These are phyloP conservation scores for Euwallacea similis DNA, from an alignment of 1,140 invertebrate genomes.

Conservation along the genomic window DNA sequence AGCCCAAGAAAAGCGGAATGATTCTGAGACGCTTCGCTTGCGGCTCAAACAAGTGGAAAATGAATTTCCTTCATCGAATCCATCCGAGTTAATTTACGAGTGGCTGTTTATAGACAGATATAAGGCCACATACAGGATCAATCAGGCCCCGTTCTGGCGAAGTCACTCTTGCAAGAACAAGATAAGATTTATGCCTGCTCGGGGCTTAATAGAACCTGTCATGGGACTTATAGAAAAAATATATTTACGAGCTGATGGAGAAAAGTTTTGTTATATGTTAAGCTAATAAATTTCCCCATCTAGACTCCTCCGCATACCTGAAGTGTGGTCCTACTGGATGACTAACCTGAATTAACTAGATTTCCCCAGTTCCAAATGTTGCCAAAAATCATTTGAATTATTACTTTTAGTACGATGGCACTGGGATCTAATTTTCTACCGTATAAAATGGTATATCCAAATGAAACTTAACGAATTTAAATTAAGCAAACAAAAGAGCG, in stretches of 20 bases:
- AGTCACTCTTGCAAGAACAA: slow-evolving; percentile 53
- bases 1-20: slow-evolving; percentile 42
- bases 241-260: background rate
- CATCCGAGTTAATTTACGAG: slow-evolving; percentile 55
- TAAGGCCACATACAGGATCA: slow-evolving; percentile 50
- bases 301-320: too few relatives aligned
- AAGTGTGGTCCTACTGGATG: background rate
- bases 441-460: slow-evolving; percentile 17
- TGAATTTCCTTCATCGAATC: slow-evolving; percentile 56
- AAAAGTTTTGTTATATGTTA: background rate
- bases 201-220: slow-evolving; percentile 9
- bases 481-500: slow-evolving; percentile 35
- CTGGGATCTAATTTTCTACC: slow-evolving; percentile 1
- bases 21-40: slow-evolving; percentile 45
- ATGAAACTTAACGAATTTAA: slow-evolving; percentile 32
- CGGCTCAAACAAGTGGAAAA: slow-evolving; percentile 55
- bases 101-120: slow-evolving; percentile 55
- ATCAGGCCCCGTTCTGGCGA: slow-evolving; percentile 44
- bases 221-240: slow-evolving; percentile 3
- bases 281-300: too few relatives aligned
- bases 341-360: too few relatives aligned
- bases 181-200: slow-evolving; percentile 52
- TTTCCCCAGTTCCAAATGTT: too few relatives aligned
- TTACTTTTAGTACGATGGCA: too few relatives aligned
- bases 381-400: too few relatives aligned